Base-by-base conservation (phyloP, 2,888 invertebrate genomes). In the Druceiella hillmani region DNA sequence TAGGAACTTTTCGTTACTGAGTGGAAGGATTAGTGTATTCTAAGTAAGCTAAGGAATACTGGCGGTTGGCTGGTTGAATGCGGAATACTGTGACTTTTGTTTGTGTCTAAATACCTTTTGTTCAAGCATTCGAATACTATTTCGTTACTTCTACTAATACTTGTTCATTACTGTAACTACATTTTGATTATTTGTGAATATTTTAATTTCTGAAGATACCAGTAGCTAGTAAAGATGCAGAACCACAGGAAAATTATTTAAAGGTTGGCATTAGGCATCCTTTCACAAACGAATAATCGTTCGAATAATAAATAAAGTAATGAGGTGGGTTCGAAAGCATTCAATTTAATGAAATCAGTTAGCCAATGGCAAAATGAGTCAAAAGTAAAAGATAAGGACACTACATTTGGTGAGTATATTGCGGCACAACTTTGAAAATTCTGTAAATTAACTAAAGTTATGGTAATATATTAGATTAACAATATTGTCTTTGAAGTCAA, bases 401-500 rank as follows among this genome's bases (percentile, higher is more conserved):
- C 25, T 40, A 22, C 32, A 11, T 40, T 40, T 40, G 35, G 40
- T 7, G 40, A 40, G 28, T 40, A 40, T 36, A 40, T 40, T 40
- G 40, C 40, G 22, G 14, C 27, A 31, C 17, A 40, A 32, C 32
- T 40, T 13, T 34, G 34, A 39, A 34, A 39, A 39, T 13, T 34
- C n/a, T 33, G 35, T 30, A 30, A 31, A 34, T 11, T 27, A 40
- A 40, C 35, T 22, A 40, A 36, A 9, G 40, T 38, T 32, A 41
- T 38, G 32, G 11, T 41, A 34, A 41, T 32, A 41, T 38, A 41
- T 41, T 38, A 38, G 31, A 41, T 41, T 38, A 44, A 44, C 30
- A 44, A 44, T 33, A 44, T 44, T 14, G 17, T 41, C 36, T 44
- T 44, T 44, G 41, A 44, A 41, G 33, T 41, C 41, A 41, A 44